A percentile compares a stretch with the other conserved stretches of the same genome.
phyloP scores from a whole-genome alignment of 2,888 invertebrate species.

The Lysandra bellargus region DNA sequence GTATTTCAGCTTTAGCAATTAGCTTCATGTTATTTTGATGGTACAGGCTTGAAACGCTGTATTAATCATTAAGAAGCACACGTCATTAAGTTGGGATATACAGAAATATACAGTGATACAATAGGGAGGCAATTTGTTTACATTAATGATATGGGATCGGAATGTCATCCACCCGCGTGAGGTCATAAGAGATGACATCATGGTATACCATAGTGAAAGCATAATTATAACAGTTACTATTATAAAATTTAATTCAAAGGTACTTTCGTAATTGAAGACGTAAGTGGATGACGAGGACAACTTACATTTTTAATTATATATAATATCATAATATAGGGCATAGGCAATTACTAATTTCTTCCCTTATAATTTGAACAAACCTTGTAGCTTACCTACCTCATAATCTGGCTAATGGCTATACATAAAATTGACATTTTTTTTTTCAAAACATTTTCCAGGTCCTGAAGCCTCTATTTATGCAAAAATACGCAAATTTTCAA shows the following conservation, averaged over 20 bases:
- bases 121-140: neutral
- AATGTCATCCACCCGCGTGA: conserved; percentile 22
- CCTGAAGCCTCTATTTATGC: no score
- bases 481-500: no score
- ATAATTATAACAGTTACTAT: neutral
- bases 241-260: neutral
- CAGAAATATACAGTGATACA: neutral
- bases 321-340: no score
- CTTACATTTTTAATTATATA: no score
- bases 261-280: no score
- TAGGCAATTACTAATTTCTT: no score
- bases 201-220: neutral
- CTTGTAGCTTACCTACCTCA: no score
- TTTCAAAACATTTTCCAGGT: no score
- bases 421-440: no score
- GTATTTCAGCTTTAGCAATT: neutral
- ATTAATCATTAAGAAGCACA: neutral
- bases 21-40: neutral
- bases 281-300: no score
- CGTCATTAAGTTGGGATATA: conserved; percentile 1
- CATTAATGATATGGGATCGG: neutral
- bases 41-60: neutral
- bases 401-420: no score
- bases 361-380: no score
- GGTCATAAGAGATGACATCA: conserved; percentile 18